These are phyloP conservation scores for Phalangium opilio DNA, from an alignment of 2,888 invertebrate genomes.

Conservation along the genomic window DNA sequence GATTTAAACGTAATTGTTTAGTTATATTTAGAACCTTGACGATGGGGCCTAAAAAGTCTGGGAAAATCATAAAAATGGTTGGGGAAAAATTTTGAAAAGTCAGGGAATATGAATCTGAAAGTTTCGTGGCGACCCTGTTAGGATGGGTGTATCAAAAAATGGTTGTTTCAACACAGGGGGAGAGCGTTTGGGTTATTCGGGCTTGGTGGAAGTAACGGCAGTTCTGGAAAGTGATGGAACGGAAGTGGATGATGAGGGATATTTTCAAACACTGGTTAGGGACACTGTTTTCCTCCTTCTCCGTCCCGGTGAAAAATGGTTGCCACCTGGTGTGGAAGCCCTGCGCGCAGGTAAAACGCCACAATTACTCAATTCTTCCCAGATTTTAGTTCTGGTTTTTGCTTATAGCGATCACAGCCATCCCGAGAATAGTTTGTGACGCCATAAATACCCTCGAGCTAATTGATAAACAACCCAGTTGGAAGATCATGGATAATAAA, in stretches of 20 bases:
- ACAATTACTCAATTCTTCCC: background rate
- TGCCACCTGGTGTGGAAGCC: conserved; percentile 83
- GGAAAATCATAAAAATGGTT: too few relatives aligned
- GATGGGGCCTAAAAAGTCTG: too few relatives aligned
- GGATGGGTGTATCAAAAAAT: too few relatives aligned
- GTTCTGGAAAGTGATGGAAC: conserved; percentile 85
- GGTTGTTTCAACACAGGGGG: conserved; percentile 7
- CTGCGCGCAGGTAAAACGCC: conserved; percentile 63
- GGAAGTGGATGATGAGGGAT: conserved; percentile 88
- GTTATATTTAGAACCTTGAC: too few relatives aligned
- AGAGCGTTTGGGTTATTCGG: conserved; percentile 15
- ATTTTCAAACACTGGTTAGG: conserved; percentile 74
- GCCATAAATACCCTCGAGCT: conserved; percentile 87
- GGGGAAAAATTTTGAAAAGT: too few relatives aligned
- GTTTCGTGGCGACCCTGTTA: too few relatives aligned
- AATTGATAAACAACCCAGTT: conserved; percentile 91
- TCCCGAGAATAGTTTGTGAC: conserved; percentile 93
- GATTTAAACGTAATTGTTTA: too few relatives aligned
- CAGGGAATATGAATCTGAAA: too few relatives aligned
- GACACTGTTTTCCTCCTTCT: conserved; percentile 51
- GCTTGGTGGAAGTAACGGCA: conserved; percentile 36
- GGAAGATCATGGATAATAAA: conserved; percentile 98
- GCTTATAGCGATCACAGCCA: conserved; percentile 78
- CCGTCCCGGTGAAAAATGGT: conserved; percentile 80
- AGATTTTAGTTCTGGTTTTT: background rate